Evolutionary conservation across 2,113 vertebrate genomes (phyloP), one percentile per base, ranked within the genome.

Genomic region (Eira barbara): DNA sequence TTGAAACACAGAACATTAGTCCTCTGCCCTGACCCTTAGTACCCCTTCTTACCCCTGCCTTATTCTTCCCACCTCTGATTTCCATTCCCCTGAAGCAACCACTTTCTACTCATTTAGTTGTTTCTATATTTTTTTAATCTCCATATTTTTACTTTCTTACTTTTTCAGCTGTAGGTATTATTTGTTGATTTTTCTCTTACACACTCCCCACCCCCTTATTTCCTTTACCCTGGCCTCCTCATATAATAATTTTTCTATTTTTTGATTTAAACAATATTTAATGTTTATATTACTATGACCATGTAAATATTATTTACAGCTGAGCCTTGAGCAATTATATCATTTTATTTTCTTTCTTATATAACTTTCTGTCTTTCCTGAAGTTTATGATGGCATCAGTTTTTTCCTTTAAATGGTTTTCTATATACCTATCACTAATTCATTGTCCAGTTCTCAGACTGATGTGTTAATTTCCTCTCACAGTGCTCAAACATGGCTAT

Each of bases 341-440:
- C 17, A 59, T 73, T 80, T 81, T 76, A 36, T 23, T 83, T 27
- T 20, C 10, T 95, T 89, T 93, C 52, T 94, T 78, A 49, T 55
- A n/a, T 86, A 73, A 36, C 49, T 91, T 91, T 96, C 3, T 89
- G 34, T 49, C 39, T 92, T 94, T 83, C 61, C 14, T 73, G 9
- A 47, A 67, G 74, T 94, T 69, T 94, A 23, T 61, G 59, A 47
- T 88, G 45, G 67, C 55, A 39, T 92, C 4, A 3, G 0, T 92
- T 79, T 91, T 94, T 91, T 94, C 31, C n/a, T 85, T 94, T 91
- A 45, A 39, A 92, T 87, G 39, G 20, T 85, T 92, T 92, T 89
- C 52, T 89, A 10, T 4, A 36, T 89, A 34, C 3, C 1, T 57
- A 1, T 49, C 39, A 81, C 15, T 80, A 65, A 91, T 94, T 90